A percentile compares a stretch with the other conserved stretches of the same genome.
Evolutionary conservation across 2,113 vertebrate genomes (phyloP).

Genomic region (Nannobrachium achirus): DNA sequence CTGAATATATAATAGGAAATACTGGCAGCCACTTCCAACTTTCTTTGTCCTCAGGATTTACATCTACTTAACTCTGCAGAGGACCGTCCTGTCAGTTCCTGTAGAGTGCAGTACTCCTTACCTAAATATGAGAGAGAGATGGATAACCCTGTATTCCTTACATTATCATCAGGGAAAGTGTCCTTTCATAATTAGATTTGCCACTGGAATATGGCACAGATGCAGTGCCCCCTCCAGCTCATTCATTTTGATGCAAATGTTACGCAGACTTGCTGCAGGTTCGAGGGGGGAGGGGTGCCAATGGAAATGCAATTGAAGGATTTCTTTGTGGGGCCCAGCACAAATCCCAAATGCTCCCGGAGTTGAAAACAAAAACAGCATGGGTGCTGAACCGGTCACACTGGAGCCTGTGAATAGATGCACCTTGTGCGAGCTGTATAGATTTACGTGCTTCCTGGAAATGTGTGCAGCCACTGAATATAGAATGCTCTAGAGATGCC

Average conservation of each 20-base stretch:
- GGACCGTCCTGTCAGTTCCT: neutral
- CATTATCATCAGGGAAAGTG: constrained; percentile 15
- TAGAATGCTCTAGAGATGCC: neutral
- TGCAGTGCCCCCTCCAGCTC: constrained; percentile 35
- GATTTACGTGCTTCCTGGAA: neutral
- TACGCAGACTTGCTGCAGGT: constrained; percentile 41
- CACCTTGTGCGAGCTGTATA: constrained; percentile 48
- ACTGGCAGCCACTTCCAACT: constrained; percentile 10
- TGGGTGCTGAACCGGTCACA: constrained; percentile 37
- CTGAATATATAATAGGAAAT: constrained; percentile 15
- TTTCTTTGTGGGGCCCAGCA: constrained; percentile 69
- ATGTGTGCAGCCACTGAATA: neutral
- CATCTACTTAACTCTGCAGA: constrained; percentile 3
- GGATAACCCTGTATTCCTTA: constrained; percentile 14
- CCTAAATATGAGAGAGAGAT: neutral
- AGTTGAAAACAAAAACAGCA: constrained; percentile 65
- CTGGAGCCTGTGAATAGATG: constrained; percentile 49
- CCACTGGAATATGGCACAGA: constrained; percentile 20
- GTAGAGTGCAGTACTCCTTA: neutral
- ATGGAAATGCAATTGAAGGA: constrained; percentile 54
- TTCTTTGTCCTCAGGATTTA: constrained; percentile 2
- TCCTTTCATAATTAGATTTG: neutral
- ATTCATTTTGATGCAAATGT: constrained; percentile 71
- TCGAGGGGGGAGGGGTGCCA: constrained; percentile 22
- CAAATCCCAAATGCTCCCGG: constrained; percentile 67